Base-by-base conservation (phyloP, 2,888 invertebrate species). In the Phania funesta region DNA sequence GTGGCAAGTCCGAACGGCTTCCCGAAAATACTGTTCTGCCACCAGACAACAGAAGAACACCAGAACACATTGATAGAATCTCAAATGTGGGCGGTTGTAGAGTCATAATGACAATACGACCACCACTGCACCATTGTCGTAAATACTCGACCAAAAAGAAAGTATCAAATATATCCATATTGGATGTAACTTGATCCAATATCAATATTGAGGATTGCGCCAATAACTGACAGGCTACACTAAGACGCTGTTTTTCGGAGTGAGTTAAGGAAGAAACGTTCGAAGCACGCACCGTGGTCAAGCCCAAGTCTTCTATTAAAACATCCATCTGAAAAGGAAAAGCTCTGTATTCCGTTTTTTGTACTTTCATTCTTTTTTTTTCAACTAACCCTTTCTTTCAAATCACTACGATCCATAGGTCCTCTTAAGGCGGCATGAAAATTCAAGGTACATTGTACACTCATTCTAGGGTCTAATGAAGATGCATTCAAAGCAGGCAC, bases 81-180 rank as follows among this genome's bases (percentile, higher is more conserved):
- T 98, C 98, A 88, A 97, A 97, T 0, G 98, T 98, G 3, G 98
- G 97, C 22, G 98, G 98, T 89, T 98, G 97, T 32, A 98, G 92
- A 0, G 98, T 98, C 92, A 98, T 93, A 52, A 98, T 94, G 13
- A 98, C 97, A 58, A 97, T 95, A 84, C 97, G 93, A 0, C 96
- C 94, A 64, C 92, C 94, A 44, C 93, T 93, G 84, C 93, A 93
- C 29, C 98, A 98, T 89, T 98, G 97, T 84, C 98, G 93, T 84
- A 98, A 92, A 90, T 98, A 98, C 90, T 98, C 98, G 75, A 98
- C 95, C 60, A 98, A 91, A 90, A 98, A 98, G 91, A 98, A 98
- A 0, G 98, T 97, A 88, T 98, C 98, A 87, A 98, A 98, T 84
- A 98, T 97, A 88, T 98, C 98, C 91, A 91, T 91, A 82, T 91